Conservation (phyloP, 1,140 invertebrate species). For the Hylaeus volcanicus region DNA sequence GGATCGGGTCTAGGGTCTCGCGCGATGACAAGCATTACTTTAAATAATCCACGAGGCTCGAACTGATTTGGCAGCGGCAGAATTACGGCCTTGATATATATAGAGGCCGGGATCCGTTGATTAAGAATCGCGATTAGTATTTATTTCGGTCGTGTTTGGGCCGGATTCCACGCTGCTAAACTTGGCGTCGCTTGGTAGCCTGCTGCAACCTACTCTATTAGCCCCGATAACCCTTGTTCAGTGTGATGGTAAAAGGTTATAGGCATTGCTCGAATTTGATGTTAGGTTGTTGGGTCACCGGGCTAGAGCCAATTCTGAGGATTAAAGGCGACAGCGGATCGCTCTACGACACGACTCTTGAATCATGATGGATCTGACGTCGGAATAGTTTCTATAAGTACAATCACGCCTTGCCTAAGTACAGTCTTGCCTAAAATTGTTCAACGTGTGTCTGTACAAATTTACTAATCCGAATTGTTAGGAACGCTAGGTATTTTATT, state of each 20-base stretch:
- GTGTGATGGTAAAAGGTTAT: conserved; percentile 65
- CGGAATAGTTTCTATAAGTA: no score
- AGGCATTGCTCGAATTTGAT: conserved; percentile 55
- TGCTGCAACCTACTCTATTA: conserved; percentile 78
- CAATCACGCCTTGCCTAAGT: no score
- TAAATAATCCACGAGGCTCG: conserved; percentile 31
- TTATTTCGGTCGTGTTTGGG: conserved; percentile 78
- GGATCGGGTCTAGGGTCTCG: neutral
- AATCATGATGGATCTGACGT: no score
- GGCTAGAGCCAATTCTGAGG: conserved; percentile 24
- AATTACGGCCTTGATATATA: conserved; percentile 49
- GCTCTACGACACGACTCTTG: neutral
- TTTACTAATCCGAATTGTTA: no score
- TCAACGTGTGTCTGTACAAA: no score
- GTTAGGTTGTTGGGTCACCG: conserved; percentile 18
- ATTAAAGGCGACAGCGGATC: conserved; percentile 10
- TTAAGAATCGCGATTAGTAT: conserved; percentile 78
- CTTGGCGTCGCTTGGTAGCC: conserved; percentile 70
- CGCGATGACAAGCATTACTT: conserved; percentile 4
- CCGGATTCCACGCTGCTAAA: conserved; percentile 74
- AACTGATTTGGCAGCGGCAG: conserved; percentile 42
- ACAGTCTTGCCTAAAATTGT: no score
- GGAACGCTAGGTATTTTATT: no score
- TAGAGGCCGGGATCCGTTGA: conserved; percentile 68
- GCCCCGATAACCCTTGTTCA: conserved; percentile 70